These are phyloP conservation scores for Kryphioiulus occultus DNA, from an alignment of 2,888 invertebrate species.

Conservation along the genomic window DNA sequence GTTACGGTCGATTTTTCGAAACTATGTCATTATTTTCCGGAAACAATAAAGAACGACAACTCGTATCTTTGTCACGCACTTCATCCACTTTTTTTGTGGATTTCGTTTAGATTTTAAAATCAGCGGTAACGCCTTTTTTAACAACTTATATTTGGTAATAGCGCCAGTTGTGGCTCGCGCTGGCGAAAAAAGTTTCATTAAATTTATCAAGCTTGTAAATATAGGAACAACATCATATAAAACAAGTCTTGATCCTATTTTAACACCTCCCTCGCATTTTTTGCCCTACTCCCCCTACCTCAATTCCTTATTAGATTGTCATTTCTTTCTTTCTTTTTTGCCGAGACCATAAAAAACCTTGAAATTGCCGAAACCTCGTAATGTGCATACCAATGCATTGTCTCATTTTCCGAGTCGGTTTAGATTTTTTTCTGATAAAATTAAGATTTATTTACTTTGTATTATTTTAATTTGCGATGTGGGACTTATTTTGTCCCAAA, in stretches of 20 bases:
- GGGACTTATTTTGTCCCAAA: neutral
- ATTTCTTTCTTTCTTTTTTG: neutral
- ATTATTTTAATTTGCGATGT: slow-evolving; percentile 30
- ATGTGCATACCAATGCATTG: slow-evolving; percentile 24
- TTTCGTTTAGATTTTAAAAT: slow-evolving; percentile 11
- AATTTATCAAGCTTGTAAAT: slow-evolving; percentile 35
- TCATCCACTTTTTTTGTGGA: slow-evolving; percentile 21
- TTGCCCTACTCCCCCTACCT: slow-evolving; percentile 12
- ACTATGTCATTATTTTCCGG: slow-evolving; percentile 7
- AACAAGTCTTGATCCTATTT: slow-evolving; percentile 22
- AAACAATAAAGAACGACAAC: slow-evolving; percentile 6
- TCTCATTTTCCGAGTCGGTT: neutral
- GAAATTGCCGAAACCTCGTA: slow-evolving; percentile 35
- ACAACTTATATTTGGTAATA: neutral
- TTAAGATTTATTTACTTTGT: slow-evolving; percentile 12
- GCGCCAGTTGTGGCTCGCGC: neutral
- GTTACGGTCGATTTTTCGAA: neutral
- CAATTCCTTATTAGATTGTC: slow-evolving; percentile 31
- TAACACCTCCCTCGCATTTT: slow-evolving; percentile 29
- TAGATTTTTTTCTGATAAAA: slow-evolving; percentile 30
- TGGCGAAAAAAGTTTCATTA: neutral
- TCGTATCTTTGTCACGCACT: neutral
- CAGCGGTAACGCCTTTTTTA: slow-evolving; percentile 14
- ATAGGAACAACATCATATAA: slow-evolving; percentile 26
- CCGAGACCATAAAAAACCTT: neutral